Conservation (phyloP, 2,113 vertebrate genomes). For the Lutjanus erythropterus region DNA sequence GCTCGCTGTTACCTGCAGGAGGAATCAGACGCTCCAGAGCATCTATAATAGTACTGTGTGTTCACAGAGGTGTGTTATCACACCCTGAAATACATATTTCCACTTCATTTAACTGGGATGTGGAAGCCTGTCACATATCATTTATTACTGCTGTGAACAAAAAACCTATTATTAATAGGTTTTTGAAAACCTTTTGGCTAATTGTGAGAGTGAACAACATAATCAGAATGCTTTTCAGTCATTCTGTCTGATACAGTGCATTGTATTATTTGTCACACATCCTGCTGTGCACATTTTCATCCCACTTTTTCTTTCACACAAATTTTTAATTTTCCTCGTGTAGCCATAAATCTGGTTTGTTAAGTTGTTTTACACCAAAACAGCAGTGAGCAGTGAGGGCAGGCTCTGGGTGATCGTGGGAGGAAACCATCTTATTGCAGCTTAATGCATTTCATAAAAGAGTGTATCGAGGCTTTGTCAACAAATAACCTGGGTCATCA, state of each 20-base stretch:
- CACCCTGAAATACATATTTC: constrained; percentile 66
- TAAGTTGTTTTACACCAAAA: neutral
- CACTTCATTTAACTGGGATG: constrained; percentile 51
- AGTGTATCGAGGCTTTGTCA: constrained; percentile 38
- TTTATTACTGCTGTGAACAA: constrained; percentile 44
- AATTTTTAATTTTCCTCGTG: neutral
- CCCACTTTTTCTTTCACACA: neutral
- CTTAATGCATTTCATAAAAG: constrained; percentile 50
- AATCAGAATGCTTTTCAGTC: constrained; percentile 3
- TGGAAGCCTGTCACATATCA: constrained; percentile 49
- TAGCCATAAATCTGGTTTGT: constrained; percentile 15
- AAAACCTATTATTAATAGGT: constrained; percentile 28
- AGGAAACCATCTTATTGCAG: constrained; percentile 25
- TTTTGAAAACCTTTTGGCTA: constrained; percentile 10
- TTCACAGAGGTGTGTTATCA: constrained; percentile 51
- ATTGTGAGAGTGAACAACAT: constrained; percentile 15
- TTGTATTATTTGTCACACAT: neutral
- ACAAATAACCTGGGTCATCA: constrained; percentile 58
- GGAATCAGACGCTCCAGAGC: constrained; percentile 49
- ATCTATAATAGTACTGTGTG: constrained; percentile 40
- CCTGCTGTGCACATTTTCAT: neutral
- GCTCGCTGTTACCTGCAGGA: constrained; percentile 46
- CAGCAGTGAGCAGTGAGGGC: neutral
- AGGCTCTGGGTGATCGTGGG: constrained; percentile 16
- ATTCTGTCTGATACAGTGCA: neutral